Conservation (phyloP, 2,113 vertebrate species). For the Mus pahari region DNA sequence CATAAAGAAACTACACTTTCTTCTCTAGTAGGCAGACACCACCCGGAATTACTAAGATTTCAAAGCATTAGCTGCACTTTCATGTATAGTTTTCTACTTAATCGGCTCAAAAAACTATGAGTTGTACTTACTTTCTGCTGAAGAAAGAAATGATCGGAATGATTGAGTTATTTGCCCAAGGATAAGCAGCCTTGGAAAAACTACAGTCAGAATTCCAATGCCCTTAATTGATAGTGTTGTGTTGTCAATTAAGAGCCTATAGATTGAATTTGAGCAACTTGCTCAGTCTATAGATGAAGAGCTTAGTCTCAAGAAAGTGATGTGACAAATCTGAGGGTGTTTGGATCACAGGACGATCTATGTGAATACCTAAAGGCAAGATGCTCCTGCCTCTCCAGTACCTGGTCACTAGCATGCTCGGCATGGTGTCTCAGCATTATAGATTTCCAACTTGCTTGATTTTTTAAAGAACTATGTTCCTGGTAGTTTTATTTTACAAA, state of each 20-base stretch:
- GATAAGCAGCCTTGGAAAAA: background rate
- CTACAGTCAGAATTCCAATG: background rate
- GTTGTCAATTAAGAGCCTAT: background rate
- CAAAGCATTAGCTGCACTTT: background rate
- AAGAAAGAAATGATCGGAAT: slow-evolving; percentile 11
- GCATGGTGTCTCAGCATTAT: background rate
- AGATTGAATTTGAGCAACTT: background rate
- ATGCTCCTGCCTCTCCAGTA: background rate
- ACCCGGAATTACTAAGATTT: background rate
- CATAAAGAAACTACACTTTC: background rate
- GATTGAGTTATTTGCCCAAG: background rate
- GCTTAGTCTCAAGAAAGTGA: background rate
- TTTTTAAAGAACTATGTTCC: slow-evolving; percentile 45
- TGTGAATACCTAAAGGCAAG: background rate
- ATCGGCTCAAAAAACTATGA: background rate
- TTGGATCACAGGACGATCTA: background rate
- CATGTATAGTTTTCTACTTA: slow-evolving; percentile 13
- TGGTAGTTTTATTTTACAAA: slow-evolving; percentile 65
- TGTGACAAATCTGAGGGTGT: background rate
- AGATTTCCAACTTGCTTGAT: slow-evolving; percentile 51
- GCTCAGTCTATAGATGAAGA: slow-evolving; percentile 8
- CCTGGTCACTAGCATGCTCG: background rate
- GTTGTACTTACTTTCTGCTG: background rate
- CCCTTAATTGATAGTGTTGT: background rate
- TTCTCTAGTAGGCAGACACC: background rate